Percentiles rank a stretch among this genome's conserved stretches.
phyloP scores from a whole-genome alignment of 1,140 invertebrate genomes.

The Trichoplusia ni region DNA sequence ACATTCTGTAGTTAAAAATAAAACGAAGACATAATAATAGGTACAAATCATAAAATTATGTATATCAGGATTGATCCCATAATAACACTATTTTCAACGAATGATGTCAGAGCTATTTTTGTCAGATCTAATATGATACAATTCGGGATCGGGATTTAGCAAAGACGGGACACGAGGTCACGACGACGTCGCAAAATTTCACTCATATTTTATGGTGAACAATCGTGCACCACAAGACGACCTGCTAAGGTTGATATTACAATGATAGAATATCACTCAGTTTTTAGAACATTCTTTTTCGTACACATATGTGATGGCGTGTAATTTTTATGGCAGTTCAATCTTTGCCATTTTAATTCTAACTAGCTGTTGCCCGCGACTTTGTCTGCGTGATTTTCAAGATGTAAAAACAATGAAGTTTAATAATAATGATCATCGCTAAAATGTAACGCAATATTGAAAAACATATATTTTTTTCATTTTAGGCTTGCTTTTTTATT shows the following conservation, averaged over 20 bases:
- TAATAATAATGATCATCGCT: no score
- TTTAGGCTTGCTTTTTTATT: no score
- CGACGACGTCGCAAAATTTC: slow-evolving; percentile 12
- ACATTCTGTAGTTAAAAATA: no score
- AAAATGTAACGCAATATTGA: no score
- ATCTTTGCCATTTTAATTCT: slow-evolving; percentile 9
- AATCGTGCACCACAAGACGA: not conserved
- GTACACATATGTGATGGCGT: not conserved
- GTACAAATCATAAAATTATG: no score
- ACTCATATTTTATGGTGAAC: not conserved
- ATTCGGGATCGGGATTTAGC: slow-evolving; percentile 21
- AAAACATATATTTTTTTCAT: no score
- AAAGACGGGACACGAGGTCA: slow-evolving; percentile 10
- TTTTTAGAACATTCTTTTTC: not conserved
- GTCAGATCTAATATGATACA: slow-evolving; percentile 27
- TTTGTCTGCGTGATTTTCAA: no score
- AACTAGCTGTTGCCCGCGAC: slow-evolving; percentile 9
- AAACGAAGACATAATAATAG: no score
- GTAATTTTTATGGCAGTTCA: slow-evolving; percentile 16
- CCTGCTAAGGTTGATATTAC: slow-evolving; percentile 1
- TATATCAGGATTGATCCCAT: not conserved
- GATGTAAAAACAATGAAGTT: no score
- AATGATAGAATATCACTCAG: not conserved
- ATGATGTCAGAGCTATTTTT: slow-evolving; percentile 4
- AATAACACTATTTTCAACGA: not conserved